These are phyloP conservation scores for Drosophila mercatorum DNA, from an alignment of 2,888 invertebrate species.

Conservation along the genomic window DNA sequence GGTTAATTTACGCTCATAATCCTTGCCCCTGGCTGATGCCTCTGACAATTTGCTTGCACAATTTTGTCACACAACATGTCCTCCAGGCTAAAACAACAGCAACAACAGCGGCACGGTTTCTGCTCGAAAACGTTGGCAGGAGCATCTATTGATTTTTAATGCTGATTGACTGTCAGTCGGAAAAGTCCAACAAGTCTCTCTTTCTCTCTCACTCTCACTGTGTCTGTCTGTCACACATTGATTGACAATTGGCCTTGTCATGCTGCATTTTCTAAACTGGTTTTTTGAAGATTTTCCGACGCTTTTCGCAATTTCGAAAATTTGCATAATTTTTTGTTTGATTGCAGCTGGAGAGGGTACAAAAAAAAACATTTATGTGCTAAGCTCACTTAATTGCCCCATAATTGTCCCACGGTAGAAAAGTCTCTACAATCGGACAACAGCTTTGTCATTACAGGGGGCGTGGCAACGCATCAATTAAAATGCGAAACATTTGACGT, in stretches of 20 bases:
- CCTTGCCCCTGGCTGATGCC: conserved; percentile 51
- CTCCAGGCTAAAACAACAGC: conserved; percentile 37
- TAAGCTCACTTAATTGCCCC: conserved; percentile 67
- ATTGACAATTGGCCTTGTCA: conserved; percentile 53
- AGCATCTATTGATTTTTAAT: conserved; percentile 70
- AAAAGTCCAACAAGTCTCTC: conserved; percentile 29
- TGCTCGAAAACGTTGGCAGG: conserved; percentile 34
- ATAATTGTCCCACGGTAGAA: conserved; percentile 48
- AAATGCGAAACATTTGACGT: conserved; percentile 45
- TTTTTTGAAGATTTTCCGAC: neutral
- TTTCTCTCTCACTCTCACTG: neutral
- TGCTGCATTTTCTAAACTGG: conserved; percentile 9
- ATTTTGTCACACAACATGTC: conserved; percentile 66
- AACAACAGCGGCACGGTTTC: conserved; percentile 13
- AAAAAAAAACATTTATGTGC: conserved; percentile 24
- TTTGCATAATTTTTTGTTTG: conserved; percentile 61
- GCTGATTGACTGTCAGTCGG: conserved; percentile 70
- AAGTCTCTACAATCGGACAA: conserved; percentile 23
- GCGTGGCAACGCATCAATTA: conserved; percentile 65
- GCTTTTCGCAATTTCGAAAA: conserved; percentile 25
- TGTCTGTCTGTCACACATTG: conserved; percentile 29
- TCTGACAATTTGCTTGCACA: conserved; percentile 56
- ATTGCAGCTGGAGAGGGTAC: conserved; percentile 4
- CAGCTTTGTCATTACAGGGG: conserved; percentile 9
- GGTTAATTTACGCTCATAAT: conserved; percentile 80